Evolutionary conservation across 2,113 vertebrate species (phyloP).

Genomic region (Gallinago paraguaiae): DNA sequence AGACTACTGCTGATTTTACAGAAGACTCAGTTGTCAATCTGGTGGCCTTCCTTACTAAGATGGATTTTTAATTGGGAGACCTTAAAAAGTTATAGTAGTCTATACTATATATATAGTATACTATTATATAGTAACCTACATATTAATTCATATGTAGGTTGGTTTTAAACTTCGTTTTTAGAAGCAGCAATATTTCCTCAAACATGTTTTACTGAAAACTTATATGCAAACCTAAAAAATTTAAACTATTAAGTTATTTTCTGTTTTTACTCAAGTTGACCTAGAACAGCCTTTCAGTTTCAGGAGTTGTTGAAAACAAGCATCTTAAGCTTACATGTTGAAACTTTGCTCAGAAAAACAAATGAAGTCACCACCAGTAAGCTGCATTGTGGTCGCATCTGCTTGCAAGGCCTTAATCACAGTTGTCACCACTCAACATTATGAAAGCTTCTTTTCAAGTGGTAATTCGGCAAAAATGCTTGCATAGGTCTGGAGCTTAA

Average conservation of each 20-base stretch:
- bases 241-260: not conserved
- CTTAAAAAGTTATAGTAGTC: not conserved
- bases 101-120: not conserved
- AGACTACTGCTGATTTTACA: not conserved
- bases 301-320: not conserved
- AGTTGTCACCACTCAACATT: conserved; percentile 42
- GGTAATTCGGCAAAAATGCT: conserved; percentile 57
- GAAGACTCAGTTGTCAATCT: not conserved
- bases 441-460: conserved; percentile 53
- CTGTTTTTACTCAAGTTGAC: not conserved
- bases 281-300: not conserved
- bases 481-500: conserved; percentile 47
- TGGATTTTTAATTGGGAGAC: not conserved
- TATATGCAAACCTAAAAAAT: not conserved
- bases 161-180: not conserved
- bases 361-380: conserved; percentile 45
- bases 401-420: conserved; percentile 46
- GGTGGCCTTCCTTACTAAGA: not conserved
- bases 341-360: conserved; percentile 37
- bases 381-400: conserved; percentile 49
- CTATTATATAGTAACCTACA: too few relatives aligned
- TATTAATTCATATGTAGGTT: not conserved
- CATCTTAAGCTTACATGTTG: not conserved
- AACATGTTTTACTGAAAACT: not conserved
- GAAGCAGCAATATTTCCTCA: not conserved